phyloP scores from a whole-genome alignment of 2,888 invertebrate species.

The Hydropsyche betteni region DNA sequence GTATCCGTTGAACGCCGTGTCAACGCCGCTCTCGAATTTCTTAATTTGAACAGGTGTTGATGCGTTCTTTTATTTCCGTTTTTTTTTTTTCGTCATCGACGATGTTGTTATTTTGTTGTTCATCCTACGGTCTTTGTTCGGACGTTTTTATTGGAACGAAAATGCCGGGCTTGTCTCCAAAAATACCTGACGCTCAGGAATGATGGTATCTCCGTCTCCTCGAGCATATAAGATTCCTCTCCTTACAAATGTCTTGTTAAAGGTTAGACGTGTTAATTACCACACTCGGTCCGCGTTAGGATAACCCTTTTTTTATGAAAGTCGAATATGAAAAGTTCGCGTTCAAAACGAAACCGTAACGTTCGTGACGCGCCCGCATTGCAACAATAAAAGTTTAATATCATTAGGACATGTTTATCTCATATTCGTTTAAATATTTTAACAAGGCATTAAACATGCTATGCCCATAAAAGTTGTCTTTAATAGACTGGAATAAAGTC shows the following conservation, averaged over 20 bases:
- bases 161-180: slow-evolving; percentile 6
- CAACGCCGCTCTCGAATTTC: slow-evolving; percentile 23
- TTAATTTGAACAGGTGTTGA: slow-evolving; percentile 33
- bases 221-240: slow-evolving; percentile 9
- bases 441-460: slow-evolving; percentile 44
- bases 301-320: too few species aligned
- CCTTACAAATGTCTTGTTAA: slow-evolving; percentile 29
- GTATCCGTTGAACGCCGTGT: slow-evolving; percentile 10
- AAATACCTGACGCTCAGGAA: slow-evolving; percentile 32
- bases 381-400: slow-evolving; percentile 44
- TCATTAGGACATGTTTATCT: slow-evolving; percentile 44
- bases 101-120: neutral
- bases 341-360: too few species aligned
- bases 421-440: slow-evolving; percentile 46
- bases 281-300: neutral
- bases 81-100: neutral
- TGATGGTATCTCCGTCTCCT: slow-evolving; percentile 20
- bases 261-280: slow-evolving; percentile 29
- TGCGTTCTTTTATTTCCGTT: slow-evolving; percentile 18
- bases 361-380: too few species aligned
- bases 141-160: slow-evolving; percentile 25
- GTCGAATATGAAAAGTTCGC: too few species aligned
- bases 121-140: slow-evolving; percentile 11
- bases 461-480: slow-evolving; percentile 43
- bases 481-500: slow-evolving; percentile 45